These are phyloP conservation scores for Ceratina japonica DNA, from an alignment of 1,140 invertebrate species.

Conservation along the genomic window DNA sequence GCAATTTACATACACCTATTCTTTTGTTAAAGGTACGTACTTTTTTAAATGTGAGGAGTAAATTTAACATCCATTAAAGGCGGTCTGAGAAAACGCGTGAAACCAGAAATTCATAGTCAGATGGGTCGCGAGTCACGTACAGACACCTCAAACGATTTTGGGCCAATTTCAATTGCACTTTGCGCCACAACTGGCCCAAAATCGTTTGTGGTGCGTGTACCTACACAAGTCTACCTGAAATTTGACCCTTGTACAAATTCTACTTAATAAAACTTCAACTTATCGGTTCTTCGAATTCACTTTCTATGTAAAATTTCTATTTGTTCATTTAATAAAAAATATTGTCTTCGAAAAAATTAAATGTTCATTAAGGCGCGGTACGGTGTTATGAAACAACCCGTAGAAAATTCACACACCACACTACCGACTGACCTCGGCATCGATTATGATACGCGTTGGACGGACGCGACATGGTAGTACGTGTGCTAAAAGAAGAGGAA, in stretches of 20 bases:
- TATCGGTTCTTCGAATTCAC: background rate
- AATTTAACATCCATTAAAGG: background rate
- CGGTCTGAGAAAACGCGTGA: background rate
- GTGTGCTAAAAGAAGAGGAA: slow-evolving; percentile 31
- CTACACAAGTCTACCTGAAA: background rate
- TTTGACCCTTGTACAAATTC: background rate
- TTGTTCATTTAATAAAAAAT: too few relatives aligned
- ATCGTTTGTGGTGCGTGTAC: too few relatives aligned
- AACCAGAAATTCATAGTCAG: background rate
- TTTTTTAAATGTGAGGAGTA: too few relatives aligned
- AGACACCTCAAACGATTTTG: too few relatives aligned
- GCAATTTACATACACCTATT: too few relatives aligned
- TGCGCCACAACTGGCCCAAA: too few relatives aligned
- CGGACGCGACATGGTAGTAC: background rate
- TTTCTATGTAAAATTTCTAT: too few relatives aligned
- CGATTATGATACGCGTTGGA: slow-evolving; percentile 43
- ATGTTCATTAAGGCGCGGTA: too few relatives aligned
- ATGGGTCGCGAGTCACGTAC: background rate
- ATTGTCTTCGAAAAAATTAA: too few relatives aligned
- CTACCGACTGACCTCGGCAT: slow-evolving; percentile 49
- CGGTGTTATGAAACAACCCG: slow-evolving; percentile 35
- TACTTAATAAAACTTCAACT: background rate
- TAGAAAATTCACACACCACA: slow-evolving; percentile 16
- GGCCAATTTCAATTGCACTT: too few relatives aligned
- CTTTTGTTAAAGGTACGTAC: too few relatives aligned